Evolutionary conservation across 2,113 vertebrate species (phyloP), one percentile per base, ranked within the genome.

Genomic region (Tringa solitaria): DNA sequence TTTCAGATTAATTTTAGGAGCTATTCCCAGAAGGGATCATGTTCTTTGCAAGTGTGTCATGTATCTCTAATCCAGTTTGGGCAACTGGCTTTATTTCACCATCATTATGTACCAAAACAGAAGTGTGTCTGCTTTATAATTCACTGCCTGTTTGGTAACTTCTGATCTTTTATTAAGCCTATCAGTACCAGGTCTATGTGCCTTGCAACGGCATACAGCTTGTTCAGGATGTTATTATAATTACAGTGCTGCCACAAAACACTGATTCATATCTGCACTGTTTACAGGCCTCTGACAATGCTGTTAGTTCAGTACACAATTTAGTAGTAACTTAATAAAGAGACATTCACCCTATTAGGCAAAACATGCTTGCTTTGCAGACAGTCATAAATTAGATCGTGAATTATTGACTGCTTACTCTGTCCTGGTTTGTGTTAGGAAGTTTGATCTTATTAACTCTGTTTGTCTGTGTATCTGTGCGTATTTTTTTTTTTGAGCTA

Each of bases 311-410:
- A 86, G 91, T 82, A 90, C 72, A 69, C 95, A 96, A 97, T 96
- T 97, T 94, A 92, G 83, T 51, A 96, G 51, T 94, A 92, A 97
- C 91, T 97, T 97, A 96, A 93, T 96, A 95, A 95, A 96, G 84
- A 95, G 51, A 82, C 92, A 94, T 89, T 85, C 82, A 82, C 83
- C 84, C 63, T 54, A 93, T 90, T 97, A 93, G 79, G 70, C 48
- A 86, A 91, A 91, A 80, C 70, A 88, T 91, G 69, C 77, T 96
- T 96, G 92, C 65, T 97, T 97, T 91, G 92, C 83, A 96, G 74
- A 92, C 87, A 90, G 56, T 43, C 83, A 60, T 96, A 91, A 96
- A 96, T 96, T 94, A 95, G 80, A 96, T 78, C n/a, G 73, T 90
- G 41, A 79, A 89, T 93, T 97, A 86, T 91, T 90, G 90, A 37